phyloP scores from a whole-genome alignment of 2,888 invertebrate species.

The Melikaiella ostensackeni region DNA sequence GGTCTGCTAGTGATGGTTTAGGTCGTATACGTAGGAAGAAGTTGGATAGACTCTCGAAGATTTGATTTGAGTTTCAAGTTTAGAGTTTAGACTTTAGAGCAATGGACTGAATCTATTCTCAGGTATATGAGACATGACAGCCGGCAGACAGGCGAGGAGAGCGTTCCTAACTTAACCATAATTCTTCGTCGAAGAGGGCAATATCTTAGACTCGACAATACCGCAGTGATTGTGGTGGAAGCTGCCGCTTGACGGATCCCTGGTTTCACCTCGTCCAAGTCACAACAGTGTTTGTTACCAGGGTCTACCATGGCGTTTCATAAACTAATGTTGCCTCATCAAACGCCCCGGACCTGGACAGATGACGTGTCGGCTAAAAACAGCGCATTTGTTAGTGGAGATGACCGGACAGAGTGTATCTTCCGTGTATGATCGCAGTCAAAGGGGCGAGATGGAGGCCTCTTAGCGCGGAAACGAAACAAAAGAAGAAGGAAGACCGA shows the following conservation, averaged over 20 bases:
- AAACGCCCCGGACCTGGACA: conserved; percentile 53
- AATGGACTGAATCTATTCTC: conserved; percentile 42
- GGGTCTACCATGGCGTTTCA: conserved; percentile 56
- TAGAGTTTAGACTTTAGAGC: conserved; percentile 39
- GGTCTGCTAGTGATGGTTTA: neutral
- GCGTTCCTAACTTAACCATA: conserved; percentile 55
- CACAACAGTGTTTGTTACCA: conserved; percentile 73
- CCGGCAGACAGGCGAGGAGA: conserved; percentile 49
- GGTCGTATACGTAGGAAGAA: neutral
- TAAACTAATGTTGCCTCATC: conserved; percentile 68
- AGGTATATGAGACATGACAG: conserved; percentile 46
- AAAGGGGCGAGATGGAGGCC: conserved; percentile 46
- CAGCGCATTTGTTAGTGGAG: conserved; percentile 72
- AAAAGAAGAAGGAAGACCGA: conserved; percentile 71
- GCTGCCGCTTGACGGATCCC: conserved; percentile 70
- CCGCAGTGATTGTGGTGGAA: conserved; percentile 66
- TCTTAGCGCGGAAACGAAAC: conserved; percentile 55
- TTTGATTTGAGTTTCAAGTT: neutral
- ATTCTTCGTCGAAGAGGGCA: conserved; percentile 61
- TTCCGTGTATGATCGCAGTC: conserved; percentile 52
- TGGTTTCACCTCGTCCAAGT: conserved; percentile 71
- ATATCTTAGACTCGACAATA: conserved; percentile 68
- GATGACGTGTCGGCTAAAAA: conserved; percentile 66
- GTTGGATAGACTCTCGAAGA: neutral
- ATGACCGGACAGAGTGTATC: conserved; percentile 61